Base-by-base conservation (phyloP, 2,113 vertebrate species). In the Saguinus midas region DNA sequence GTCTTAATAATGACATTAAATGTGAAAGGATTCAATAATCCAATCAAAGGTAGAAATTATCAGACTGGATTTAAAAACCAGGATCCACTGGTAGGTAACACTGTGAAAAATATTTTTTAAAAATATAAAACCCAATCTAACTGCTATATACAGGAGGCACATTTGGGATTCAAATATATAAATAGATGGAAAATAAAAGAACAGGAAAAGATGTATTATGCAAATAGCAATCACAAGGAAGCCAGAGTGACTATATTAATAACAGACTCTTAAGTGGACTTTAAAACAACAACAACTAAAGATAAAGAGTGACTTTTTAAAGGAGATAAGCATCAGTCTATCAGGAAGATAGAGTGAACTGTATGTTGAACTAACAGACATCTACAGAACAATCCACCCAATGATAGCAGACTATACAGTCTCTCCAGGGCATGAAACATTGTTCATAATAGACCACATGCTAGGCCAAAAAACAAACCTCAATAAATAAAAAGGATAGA, bases 111-210 rank as follows among this genome's bases (percentile, higher is more conserved):
- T 5, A 64, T 29, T 64, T 58, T 58, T 58, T 1, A 58, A 58
- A 57, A 58, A 58, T 58, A 58, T 64, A 29, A 64, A 29, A 64
- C 27, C 61, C 61, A 64, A 32, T 32, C 27, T 64, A 32, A 64
- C 27, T 87, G 52, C 29, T 85, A 70, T 85, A 72, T 87, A 35
- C 25, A 84, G 72, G 35, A 96, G 27, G 80, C 23, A 87, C 11
- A 37, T 29, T 87, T 96, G 17, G 90, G 80, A 83, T 96, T 86
- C 8, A 92, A 96, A 90, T 25, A 37, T 79, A 58, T 29, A 55
- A 85, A 64, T 37, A 50, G 7, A 48, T 18, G 68, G 16, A 85
- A 91, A 85, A 21, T 76, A n/a, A 83, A 86, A 43, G 27, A 27
- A 58, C 92, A 29, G 25, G 64, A 45, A 91, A 92, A 58, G 3